phyloP scores from a whole-genome alignment of 2,113 vertebrate genomes.

The Pygoscelis antarcticus region DNA sequence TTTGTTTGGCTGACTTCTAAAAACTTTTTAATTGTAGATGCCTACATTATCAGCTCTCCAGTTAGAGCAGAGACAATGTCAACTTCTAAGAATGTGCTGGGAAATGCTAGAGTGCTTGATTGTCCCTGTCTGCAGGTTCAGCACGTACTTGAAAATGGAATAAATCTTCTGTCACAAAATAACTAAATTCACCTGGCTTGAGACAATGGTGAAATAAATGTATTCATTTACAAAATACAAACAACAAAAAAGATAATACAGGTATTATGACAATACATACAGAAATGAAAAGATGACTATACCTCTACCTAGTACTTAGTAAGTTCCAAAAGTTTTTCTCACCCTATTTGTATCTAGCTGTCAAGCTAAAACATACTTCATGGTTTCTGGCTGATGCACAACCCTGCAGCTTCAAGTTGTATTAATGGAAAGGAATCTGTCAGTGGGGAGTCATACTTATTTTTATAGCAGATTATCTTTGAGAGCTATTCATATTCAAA shows the following conservation, averaged over 20 bases:
- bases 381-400: background rate
- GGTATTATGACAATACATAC: background rate
- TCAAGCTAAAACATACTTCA: background rate
- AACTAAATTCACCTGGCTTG: background rate
- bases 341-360: background rate
- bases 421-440: conserved; percentile 10
- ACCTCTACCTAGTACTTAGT: background rate
- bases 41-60: background rate
- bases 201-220: background rate
- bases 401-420: background rate
- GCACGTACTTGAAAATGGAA: background rate
- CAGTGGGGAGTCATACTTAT: background rate
- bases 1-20: background rate
- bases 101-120: background rate
- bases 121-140: background rate
- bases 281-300: background rate
- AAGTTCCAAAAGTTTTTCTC: background rate
- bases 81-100: background rate
- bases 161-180: background rate
- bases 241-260: background rate
- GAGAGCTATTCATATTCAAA: background rate
- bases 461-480: conserved; percentile 12
- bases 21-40: background rate
- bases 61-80: background rate
- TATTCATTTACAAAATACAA: background rate